A percentile compares a stretch with the other conserved stretches of the same genome.
phyloP scores from a whole-genome alignment of 1,140 invertebrate species.

The Choristoneura fumiferana region DNA sequence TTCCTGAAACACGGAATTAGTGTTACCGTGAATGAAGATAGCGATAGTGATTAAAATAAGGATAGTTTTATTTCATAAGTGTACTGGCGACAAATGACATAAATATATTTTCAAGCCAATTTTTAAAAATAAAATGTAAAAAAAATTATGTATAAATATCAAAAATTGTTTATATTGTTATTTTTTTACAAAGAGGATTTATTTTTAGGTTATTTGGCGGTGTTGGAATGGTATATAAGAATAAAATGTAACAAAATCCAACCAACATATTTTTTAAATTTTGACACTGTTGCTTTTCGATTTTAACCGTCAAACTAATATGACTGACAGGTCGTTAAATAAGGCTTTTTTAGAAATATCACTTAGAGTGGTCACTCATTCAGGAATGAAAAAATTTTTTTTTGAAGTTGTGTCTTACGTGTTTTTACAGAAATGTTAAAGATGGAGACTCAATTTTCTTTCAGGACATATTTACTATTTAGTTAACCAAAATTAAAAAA shows the following conservation, averaged over 20 bases:
- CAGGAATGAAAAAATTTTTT: neutral
- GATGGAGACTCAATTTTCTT: neutral
- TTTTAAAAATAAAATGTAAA: too few relatives aligned
- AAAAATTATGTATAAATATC: too few relatives aligned
- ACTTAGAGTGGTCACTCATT: conserved; percentile 3
- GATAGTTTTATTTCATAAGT: neutral
- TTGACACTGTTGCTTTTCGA: neutral
- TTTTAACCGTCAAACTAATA: neutral
- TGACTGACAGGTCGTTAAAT: conserved; percentile 10
- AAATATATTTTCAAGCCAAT: neutral
- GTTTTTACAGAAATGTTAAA: conserved; percentile 5
- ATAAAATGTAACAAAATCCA: neutral
- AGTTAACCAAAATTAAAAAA: neutral
- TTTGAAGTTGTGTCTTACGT: neutral
- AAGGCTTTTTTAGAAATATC: neutral
- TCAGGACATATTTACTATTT: neutral
- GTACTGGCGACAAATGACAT: neutral
- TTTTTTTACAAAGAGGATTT: neutral
- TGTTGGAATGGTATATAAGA: neutral
- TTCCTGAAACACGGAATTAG: neutral
- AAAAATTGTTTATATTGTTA: too few relatives aligned
- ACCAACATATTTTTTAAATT: neutral
- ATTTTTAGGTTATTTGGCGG: neutral
- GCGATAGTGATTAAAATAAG: neutral
- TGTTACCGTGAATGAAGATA: conserved; percentile 10